Evolutionary conservation across 2,797 vertebrate species (phyloP), one percentile per base, ranked within the genome.

Genomic region (Zenarchopterus dispar): DNA sequence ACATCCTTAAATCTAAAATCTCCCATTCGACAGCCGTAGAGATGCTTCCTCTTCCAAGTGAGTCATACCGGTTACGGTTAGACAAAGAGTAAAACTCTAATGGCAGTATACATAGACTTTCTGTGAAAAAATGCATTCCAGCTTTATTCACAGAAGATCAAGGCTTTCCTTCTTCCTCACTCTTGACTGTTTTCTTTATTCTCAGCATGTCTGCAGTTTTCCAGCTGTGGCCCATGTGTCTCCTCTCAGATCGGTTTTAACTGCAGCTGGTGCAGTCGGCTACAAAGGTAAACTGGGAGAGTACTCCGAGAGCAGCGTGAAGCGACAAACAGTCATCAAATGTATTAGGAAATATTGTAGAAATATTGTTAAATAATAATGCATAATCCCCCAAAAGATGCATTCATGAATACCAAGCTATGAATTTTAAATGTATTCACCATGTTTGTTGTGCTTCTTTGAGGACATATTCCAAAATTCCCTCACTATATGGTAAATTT

Each of bases 221-320:
- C 93, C 81, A 95, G 94, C 85, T 99, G 97, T 68, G 93, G 88
- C 24, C 68, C 94, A 21, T 99, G 97, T 90, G 89, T 97, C 68
- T 92, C 93, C 50, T 93, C 97, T 76, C 95, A 96, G 84, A 99
- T 97, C 63, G 95, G 95, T 71, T 99, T 99, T 86, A 96, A 96
- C 92, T 99, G 97, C 91, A 98, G 95, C 84, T 99, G 97, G 97
- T 99, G 97, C 81, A 94, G 90, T 83, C 95, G 94, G 79, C 93
- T 98, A 49, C 95, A 95, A 91, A 97, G 97, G 97, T 99, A 93
- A 84, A 41, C 10, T 41, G 57, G 18, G 64, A 67, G 41, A 62
- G 5, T 21, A 17, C 8, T 33, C 11, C 13, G 42, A 60, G 48
- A 55, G 24, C 13, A 15, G n/a, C 49, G 2, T 9, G 19, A 11